These are phyloP conservation scores for Dorcus hopei DNA, from an alignment of 2,888 invertebrate genomes.

Conservation along the genomic window DNA sequence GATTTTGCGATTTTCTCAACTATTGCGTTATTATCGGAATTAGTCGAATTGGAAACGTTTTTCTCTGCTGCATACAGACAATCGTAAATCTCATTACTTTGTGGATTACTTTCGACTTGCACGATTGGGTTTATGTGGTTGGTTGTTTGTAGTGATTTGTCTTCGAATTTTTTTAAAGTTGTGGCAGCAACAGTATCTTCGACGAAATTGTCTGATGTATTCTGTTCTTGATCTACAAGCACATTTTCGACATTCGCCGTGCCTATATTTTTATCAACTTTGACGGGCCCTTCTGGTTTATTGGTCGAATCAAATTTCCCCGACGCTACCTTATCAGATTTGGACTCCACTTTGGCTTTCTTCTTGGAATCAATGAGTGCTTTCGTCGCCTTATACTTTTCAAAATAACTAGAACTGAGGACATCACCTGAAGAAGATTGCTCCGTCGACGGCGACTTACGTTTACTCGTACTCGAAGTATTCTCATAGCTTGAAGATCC, in stretches of 20 bases:
- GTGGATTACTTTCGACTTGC: no score
- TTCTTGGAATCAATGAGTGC: conserved; percentile 7
- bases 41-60: no score
- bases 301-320: no score
- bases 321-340: not conserved
- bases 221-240: not conserved
- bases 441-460: not conserved
- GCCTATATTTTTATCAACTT: not conserved
- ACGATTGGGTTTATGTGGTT: not conserved
- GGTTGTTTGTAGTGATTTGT: conserved; percentile 17
- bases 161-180: conserved; percentile 3
- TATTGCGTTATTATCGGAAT: not conserved
- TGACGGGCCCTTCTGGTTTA: not conserved
- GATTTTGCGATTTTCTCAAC: not conserved
- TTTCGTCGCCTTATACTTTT: conserved; percentile 10
- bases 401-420: conserved; percentile 7
- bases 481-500: conserved; percentile 5
- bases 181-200: not conserved
- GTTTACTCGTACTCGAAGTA: conserved; percentile 1
- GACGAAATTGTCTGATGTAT: not conserved
- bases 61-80: not conserved
- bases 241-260: not conserved
- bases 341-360: not conserved
- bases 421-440: conserved; percentile 7
- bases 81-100: not conserved